phyloP scores from a whole-genome alignment of 2,888 invertebrate genomes.

The Scaptomyza polygonia region DNA sequence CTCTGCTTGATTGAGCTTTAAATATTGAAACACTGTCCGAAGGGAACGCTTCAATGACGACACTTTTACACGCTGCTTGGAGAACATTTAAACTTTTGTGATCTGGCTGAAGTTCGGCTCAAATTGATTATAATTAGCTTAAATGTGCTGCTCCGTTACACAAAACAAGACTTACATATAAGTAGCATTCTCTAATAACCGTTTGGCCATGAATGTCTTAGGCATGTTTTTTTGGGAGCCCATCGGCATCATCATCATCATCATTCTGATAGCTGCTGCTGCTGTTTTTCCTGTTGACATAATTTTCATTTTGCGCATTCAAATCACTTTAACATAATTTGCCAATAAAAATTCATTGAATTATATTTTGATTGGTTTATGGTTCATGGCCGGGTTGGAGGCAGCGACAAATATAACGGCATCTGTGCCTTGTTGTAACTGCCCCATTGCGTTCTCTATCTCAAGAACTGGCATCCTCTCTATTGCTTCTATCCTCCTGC shows the following conservation, averaged over 20 bases:
- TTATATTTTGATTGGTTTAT: constrained; percentile 76
- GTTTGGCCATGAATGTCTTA: not conserved
- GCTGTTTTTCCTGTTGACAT: constrained; percentile 24
- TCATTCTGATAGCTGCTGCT: constrained; percentile 37
- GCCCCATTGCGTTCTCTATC: constrained; percentile 1
- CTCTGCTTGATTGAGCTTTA: no score
- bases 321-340: constrained; percentile 77
- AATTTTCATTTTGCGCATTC: constrained; percentile 54
- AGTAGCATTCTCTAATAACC: not conserved
- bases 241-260: constrained; percentile 20
- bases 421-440: constrained; percentile 5
- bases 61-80: not conserved
- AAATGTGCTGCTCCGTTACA: constrained; percentile 3
- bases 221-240: not conserved
- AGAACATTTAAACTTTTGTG: not conserved
- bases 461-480: constrained; percentile 1
- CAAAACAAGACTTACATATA: not conserved
- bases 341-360: constrained; percentile 78
- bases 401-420: constrained; percentile 1
- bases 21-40: not conserved
- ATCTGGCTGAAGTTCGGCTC: not conserved
- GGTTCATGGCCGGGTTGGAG: constrained; percentile 12
- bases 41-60: not conserved
- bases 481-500: not conserved
- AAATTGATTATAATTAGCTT: constrained; percentile 8